Evolutionary conservation across 2,113 vertebrate species (phyloP), one percentile per base, ranked within the genome.

Genomic region (Egretta garzetta): DNA sequence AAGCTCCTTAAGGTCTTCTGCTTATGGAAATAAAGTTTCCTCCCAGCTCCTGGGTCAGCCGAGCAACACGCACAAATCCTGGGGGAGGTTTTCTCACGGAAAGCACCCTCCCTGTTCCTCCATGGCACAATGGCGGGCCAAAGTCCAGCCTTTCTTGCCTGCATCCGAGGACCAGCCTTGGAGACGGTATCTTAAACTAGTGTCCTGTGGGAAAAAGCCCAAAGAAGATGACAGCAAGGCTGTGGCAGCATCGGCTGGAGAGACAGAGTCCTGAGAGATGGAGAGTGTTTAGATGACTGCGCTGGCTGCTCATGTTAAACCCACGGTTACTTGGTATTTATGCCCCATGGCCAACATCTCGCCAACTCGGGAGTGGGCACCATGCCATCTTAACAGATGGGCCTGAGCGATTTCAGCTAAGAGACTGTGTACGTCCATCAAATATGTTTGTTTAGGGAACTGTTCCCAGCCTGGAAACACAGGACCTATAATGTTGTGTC

Each of bases 361-460:
- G 67, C 43, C 77, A 63, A 33, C 81, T 43, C 32, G 66, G 47
- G 39, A 66, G 72, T 47, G 81, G 94, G 89, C 93, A 80, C 24
- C 9, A 37, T 88, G 94, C 86, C 92, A 80, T 35, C 19, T 33
- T 55, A 79, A 71, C 86, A 96, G 94, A 76, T 62, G 94, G 94
- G 52, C 43, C 75, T 67, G 43, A 64, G 70, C 1, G 10, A 49
- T 70, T 39, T 80, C 88, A 77, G 72, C 70, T 41, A 35, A 63
- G 80, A 77, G 35, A 58, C 73, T 70, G 30, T 60, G 80, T 52
- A n/a, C 66, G 70, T n/a, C 91, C 60, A 23, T 67, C 92, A 88
- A 4, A 90, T 45, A 84, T 77, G 84, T 83, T 67, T 70, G 77
- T n/a, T 39, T 35, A 66, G 76, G 87, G 37, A 91, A 39, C 41